Evolutionary conservation across 2,888 invertebrate genomes (phyloP).

Genomic region (Drosophila paucipuncta): DNA sequence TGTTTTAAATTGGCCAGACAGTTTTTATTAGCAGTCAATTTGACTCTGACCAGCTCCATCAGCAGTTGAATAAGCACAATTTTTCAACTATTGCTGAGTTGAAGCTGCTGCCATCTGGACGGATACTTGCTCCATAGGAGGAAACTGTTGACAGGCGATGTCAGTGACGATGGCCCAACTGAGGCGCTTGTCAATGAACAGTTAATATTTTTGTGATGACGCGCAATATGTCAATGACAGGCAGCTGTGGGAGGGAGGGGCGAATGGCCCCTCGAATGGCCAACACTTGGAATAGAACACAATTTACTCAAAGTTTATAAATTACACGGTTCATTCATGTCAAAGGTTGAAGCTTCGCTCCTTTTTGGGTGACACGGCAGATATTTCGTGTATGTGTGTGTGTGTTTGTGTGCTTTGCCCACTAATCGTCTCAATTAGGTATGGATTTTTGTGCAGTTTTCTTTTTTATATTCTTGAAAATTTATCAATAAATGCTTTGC

Average conservation of each 20-base stretch:
- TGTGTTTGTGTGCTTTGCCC: constrained; percentile 22
- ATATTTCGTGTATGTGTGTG: constrained; percentile 5
- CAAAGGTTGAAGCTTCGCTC: constrained; percentile 49
- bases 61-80: constrained; percentile 47
- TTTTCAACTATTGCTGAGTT: constrained; percentile 50
- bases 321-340: constrained; percentile 57
- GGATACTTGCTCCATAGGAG: constrained; percentile 24
- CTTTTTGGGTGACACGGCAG: constrained; percentile 52
- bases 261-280: constrained; percentile 1
- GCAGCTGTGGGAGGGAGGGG: constrained; percentile 3
- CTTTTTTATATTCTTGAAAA: constrained; percentile 54
- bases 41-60: constrained; percentile 9
- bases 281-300: constrained; percentile 19
- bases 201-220: constrained; percentile 82
- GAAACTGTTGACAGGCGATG: constrained; percentile 53
- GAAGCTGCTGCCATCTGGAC: constrained; percentile 19
- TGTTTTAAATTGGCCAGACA: constrained; percentile 23
- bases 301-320: constrained; percentile 65
- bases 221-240: constrained; percentile 82
- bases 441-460: constrained; percentile 63
- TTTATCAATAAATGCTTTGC: constrained; percentile 66
- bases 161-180: constrained; percentile 5
- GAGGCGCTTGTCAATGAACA: constrained; percentile 68
- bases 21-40: background rate
- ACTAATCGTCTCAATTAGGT: constrained; percentile 82